Evolutionary conservation across 2,113 vertebrate genomes (phyloP), one percentile per base, ranked within the genome.

Genomic region (Hirundichthys speculiger): DNA sequence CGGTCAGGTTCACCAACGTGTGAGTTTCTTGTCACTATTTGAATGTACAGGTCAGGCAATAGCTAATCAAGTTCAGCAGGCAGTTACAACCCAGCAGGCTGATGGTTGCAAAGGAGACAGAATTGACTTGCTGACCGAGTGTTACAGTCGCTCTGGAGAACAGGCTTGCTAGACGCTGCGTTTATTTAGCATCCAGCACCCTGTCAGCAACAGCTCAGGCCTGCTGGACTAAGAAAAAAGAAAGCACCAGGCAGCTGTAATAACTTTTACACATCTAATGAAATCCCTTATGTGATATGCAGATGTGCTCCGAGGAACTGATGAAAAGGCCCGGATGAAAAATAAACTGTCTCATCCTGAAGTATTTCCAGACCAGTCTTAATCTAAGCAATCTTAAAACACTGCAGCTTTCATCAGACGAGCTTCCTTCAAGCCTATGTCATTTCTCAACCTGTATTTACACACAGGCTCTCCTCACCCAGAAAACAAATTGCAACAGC

Each of bases 41-140:
- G 48, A 68, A 69, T 75, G 11, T 42, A 47, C 65, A 19, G 47
- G 25, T 45, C 49, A 51, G 24, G 14, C 57, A 62, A 75, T 58
- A 74, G 53, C 50, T 73, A 39, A 64, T 49, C 15, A 38, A 50
- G 46, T 54, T 63, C 47, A 69, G 80, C 49, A 69, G 74, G 13
- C n/a, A 46, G 73, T 72, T 47, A 52, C 49, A 30, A 48, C 27
- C 58, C 57, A 46, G 67, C 30, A 34, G 30, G 30, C 30, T 34
- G 30, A 34, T 34, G 24, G 18, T 20, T 67, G 45, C 34, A 54
- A 24, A 41, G 30, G 30, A 58, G 40, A 3, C 13, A 16, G 19
- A 40, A 48, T 25, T 30, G 39, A 56, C 22, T 19, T 18, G 6
- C 9, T 47, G 43, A 54, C 25, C 39, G 24, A 6, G 60, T 34